Evolutionary conservation across 2,113 vertebrate genomes (phyloP).

Genomic region (Fregetta grallaria): DNA sequence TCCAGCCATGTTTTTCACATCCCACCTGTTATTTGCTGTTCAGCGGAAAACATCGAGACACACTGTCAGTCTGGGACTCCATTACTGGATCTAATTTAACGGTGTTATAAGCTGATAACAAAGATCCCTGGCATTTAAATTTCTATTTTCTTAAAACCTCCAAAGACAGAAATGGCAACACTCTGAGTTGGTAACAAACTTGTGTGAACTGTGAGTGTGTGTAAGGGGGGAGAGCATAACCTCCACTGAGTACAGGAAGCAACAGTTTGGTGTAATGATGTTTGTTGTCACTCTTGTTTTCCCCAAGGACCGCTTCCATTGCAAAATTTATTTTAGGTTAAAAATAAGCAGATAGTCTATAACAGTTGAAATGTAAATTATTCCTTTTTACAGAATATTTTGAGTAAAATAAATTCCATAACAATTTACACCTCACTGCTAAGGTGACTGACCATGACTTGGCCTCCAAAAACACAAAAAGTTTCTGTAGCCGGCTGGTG

Average conservation of each 20-base stretch:
- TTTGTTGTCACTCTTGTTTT: background rate
- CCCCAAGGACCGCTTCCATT: background rate
- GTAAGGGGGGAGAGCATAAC: background rate
- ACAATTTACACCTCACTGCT: background rate
- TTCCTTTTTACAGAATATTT: background rate
- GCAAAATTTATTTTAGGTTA: background rate
- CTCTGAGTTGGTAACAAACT: background rate
- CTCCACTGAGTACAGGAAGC: background rate
- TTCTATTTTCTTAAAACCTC: background rate
- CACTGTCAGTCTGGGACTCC: background rate
- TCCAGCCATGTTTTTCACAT: background rate
- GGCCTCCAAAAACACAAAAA: background rate
- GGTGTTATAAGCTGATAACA: background rate
- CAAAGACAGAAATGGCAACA: background rate
- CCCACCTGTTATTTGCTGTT: background rate
- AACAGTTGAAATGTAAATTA: background rate
- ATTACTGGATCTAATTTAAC: background rate
- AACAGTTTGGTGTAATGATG: background rate
- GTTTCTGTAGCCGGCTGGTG: background rate
- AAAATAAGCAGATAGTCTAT: background rate
- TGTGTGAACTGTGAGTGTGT: rapidly evolving
- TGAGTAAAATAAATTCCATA: background rate
- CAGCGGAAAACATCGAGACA: background rate
- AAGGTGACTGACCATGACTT: background rate
- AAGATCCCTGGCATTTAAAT: background rate